phyloP scores from a whole-genome alignment of 2,113 vertebrate genomes.

The Odocoileus hemionus region DNA sequence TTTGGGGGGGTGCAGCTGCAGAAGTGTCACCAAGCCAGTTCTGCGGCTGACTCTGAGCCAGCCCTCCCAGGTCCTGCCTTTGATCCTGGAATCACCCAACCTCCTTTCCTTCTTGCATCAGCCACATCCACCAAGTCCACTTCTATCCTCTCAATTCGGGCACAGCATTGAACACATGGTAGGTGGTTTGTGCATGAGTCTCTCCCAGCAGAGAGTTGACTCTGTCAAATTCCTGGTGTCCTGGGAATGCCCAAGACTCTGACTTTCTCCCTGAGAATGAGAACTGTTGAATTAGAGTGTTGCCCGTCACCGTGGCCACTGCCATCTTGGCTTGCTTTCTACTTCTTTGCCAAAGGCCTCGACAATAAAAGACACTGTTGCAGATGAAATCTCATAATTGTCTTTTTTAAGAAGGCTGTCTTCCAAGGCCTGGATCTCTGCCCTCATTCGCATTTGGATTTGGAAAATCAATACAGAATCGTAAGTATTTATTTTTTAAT shows the following conservation, averaged over 20 bases:
- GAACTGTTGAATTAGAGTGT: neutral
- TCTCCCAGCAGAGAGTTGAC: neutral
- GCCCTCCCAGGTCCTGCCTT: neutral
- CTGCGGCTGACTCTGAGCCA: neutral
- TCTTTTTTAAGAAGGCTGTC: neutral
- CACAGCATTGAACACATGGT: fast-evolving
- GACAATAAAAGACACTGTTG: neutral
- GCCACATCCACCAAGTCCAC: fast-evolving
- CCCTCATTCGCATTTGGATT: constrained; percentile 14
- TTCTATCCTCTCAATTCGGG: neutral
- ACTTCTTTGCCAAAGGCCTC: neutral
- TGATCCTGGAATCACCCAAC: neutral
- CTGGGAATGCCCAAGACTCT: fast-evolving
- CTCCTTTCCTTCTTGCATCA: neutral
- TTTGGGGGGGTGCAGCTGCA: too few species aligned
- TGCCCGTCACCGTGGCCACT: fast-evolving
- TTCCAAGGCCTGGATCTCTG: constrained; percentile 17
- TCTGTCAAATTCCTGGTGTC: neutral
- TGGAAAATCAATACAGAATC: neutral
- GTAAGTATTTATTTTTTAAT: constrained; percentile 51
- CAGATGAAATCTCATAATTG: constrained; percentile 55
- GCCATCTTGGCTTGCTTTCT: neutral
- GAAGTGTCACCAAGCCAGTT: neutral
- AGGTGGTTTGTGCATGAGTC: neutral
- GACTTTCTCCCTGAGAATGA: neutral